Conservation (phyloP, 2,113 vertebrate genomes). For the Ptilorrhoa leucosticta region DNA sequence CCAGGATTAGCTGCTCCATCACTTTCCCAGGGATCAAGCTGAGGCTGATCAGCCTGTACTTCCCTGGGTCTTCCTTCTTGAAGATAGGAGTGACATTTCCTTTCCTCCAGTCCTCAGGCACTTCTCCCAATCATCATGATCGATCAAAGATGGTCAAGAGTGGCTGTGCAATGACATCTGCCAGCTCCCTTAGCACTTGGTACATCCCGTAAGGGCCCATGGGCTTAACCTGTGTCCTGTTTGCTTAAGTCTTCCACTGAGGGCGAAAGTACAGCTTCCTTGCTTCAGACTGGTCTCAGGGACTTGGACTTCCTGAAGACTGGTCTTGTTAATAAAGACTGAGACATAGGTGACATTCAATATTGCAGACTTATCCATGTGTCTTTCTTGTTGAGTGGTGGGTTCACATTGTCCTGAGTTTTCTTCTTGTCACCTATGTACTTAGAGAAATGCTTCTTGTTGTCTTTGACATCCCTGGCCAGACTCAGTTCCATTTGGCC, state of each 20-base stretch:
- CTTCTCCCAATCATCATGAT: background rate
- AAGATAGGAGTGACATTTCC: background rate
- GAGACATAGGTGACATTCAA: background rate
- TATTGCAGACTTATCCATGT: background rate
- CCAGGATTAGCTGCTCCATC: background rate
- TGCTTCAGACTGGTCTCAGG: background rate
- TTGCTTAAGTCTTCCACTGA: background rate
- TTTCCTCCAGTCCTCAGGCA: background rate
- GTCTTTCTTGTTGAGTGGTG: accelerated
- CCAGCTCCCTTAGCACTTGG: background rate
- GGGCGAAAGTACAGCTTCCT: background rate
- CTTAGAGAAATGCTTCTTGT: background rate
- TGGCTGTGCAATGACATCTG: background rate
- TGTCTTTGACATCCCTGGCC: background rate
- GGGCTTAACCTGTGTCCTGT: background rate
- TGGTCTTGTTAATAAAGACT: background rate
- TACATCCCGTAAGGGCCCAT: too few species aligned
- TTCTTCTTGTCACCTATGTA: background rate
- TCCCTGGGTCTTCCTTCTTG: background rate
- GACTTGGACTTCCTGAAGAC: background rate
- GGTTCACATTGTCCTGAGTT: background rate
- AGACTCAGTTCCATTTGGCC: background rate
- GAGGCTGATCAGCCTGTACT: background rate
- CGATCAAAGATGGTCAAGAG: background rate
- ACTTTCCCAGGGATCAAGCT: background rate